phyloP scores from a whole-genome alignment of 1,140 invertebrate genomes.

The Chelonus insularis region DNA sequence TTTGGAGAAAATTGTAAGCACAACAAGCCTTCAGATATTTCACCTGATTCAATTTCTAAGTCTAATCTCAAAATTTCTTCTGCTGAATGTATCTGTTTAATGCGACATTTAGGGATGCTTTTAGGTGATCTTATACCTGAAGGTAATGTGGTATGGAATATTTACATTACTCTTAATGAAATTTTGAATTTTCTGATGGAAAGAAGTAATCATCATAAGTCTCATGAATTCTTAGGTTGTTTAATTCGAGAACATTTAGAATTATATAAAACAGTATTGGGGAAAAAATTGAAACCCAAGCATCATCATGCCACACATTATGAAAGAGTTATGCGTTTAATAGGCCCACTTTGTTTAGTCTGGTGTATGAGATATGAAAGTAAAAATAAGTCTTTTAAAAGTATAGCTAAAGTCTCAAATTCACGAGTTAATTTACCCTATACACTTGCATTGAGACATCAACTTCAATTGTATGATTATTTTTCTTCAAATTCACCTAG shows the following conservation, averaged over 20 bases:
- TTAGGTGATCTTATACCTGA: slow-evolving; percentile 6
- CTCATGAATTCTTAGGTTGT: background rate
- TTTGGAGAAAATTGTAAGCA: background rate
- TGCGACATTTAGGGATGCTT: slow-evolving; percentile 5
- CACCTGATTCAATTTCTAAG: background rate
- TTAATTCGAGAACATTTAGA: background rate
- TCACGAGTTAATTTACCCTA: background rate
- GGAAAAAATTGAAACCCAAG: background rate
- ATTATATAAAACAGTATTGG: background rate
- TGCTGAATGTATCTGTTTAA: background rate
- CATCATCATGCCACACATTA: background rate
- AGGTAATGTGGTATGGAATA: background rate
- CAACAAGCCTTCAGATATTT: background rate
- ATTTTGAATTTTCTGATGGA: background rate
- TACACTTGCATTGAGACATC: background rate
- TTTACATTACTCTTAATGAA: slow-evolving; percentile 2
- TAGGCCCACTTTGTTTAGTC: background rate
- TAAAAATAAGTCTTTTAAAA: background rate
- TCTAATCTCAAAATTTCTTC: background rate
- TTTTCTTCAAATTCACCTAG: background rate
- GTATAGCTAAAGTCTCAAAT: background rate
- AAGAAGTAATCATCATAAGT: background rate
- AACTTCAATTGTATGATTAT: background rate
- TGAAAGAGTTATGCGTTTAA: background rate
- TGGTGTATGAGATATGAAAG: background rate